phyloP scores from a whole-genome alignment of 2,797 vertebrate species.

The Hydrophis major region DNA sequence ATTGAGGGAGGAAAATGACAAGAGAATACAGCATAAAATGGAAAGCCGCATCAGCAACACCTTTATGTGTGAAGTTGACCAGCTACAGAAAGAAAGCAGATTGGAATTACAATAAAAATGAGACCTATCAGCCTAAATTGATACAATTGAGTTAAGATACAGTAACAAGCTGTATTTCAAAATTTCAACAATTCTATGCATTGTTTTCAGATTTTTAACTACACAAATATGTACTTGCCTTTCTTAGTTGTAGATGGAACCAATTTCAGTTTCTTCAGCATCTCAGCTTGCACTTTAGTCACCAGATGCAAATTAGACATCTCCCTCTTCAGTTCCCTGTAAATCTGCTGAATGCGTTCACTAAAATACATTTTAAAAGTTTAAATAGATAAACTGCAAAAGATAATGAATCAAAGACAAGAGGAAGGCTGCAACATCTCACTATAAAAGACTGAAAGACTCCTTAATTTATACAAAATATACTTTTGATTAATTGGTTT shows the following conservation, averaged over 20 bases:
- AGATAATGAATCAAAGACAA: not conserved
- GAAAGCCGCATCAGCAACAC: constrained; percentile 79
- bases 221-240: constrained; percentile 74
- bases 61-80: constrained; percentile 81
- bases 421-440: not conserved
- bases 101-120: constrained; percentile 57
- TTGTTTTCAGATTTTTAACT: constrained; percentile 39
- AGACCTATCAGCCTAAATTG: constrained; percentile 62
- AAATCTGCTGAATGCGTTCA: constrained; percentile 68
- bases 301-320: constrained; percentile 76
- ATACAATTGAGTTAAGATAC: constrained; percentile 68
- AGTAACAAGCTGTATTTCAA: constrained; percentile 58
- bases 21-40: constrained; percentile 74
- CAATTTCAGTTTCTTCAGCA: constrained; percentile 73
- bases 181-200: constrained; percentile 37
- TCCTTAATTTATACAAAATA: not conserved
- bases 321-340: constrained; percentile 78
- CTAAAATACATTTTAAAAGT: constrained; percentile 49
- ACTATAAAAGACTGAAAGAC: not conserved
- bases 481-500: not conserved
- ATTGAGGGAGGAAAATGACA: constrained; percentile 79
- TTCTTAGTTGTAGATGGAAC: constrained; percentile 65
- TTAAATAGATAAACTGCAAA: constrained; percentile 13
- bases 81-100: constrained; percentile 68
- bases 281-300: constrained; percentile 72